Conservation (phyloP, 2,888 invertebrate species). For the Lasius fuliginosus region DNA sequence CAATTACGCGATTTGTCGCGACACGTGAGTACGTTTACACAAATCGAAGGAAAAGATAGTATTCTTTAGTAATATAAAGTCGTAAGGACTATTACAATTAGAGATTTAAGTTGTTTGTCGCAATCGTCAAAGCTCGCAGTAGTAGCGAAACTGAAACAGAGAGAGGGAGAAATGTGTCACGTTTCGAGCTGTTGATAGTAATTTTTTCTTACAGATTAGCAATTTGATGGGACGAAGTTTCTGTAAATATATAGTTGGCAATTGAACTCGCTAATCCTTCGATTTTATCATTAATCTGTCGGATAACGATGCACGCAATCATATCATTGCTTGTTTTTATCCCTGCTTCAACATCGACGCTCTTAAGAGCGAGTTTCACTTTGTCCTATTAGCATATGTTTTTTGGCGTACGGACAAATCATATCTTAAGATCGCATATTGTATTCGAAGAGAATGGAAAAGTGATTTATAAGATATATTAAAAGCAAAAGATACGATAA, state of each 20-base stretch:
- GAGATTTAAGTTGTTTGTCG: slow-evolving; percentile 68
- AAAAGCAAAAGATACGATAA: slow-evolving; percentile 22
- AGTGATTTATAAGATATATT: slow-evolving; percentile 24
- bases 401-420: slow-evolving; percentile 51
- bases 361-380: slow-evolving; percentile 32
- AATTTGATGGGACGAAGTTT: slow-evolving; percentile 30
- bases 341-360: slow-evolving; percentile 14
- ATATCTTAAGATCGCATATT: slow-evolving; percentile 36
- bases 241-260: slow-evolving; percentile 41
- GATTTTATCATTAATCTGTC: slow-evolving; percentile 21
- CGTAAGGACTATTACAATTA: slow-evolving; percentile 55
- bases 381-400: slow-evolving; percentile 43
- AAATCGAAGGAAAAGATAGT: slow-evolving; percentile 52
- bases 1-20: slow-evolving; percentile 29
- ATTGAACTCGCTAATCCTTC: slow-evolving; percentile 3
- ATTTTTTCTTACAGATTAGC: slow-evolving; percentile 9
- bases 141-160: slow-evolving; percentile 53
- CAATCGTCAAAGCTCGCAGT: slow-evolving; percentile 68
- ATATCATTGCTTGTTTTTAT: slow-evolving; percentile 37
- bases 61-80: slow-evolving; percentile 43
- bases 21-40: slow-evolving; percentile 35
- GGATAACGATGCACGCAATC: slow-evolving; percentile 9
- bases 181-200: slow-evolving; percentile 4
- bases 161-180: background rate
- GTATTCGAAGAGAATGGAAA: slow-evolving; percentile 20